Conservation (phyloP, 2,113 vertebrate genomes). For the Microcebus tavaratra region DNA sequence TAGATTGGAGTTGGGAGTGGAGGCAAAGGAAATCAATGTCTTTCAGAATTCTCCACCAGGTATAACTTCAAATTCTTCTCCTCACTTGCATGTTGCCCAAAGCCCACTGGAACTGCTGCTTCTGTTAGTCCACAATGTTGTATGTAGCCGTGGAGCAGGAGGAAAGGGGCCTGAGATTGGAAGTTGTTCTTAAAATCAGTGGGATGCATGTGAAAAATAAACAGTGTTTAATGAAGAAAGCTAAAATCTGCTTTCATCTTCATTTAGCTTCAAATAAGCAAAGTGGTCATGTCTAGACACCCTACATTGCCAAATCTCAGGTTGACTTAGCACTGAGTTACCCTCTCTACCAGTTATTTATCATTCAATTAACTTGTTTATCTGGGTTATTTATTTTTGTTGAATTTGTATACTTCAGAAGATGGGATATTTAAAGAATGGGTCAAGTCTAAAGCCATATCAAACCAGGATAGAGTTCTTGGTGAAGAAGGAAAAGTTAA, state of each 20-base stretch:
- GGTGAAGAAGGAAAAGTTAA: background rate
- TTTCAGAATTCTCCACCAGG: background rate
- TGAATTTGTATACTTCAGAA: background rate
- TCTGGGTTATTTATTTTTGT: background rate
- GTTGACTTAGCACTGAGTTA: background rate
- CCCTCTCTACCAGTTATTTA: background rate
- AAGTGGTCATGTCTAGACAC: background rate
- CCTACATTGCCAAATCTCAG: background rate
- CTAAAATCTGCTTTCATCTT: background rate
- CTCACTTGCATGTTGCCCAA: background rate
- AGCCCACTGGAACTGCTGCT: background rate
- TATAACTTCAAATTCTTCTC: background rate
- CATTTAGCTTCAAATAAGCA: background rate
- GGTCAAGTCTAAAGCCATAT: background rate
- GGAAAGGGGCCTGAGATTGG: background rate
- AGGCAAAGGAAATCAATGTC: background rate
- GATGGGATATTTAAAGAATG: background rate
- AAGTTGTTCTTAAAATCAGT: conserved; percentile 14
- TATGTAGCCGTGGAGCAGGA: background rate
- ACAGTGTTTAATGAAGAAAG: background rate
- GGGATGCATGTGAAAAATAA: background rate
- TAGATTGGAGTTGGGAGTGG: background rate
- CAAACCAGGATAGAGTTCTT: background rate
- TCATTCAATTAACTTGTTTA: background rate
- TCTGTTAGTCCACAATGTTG: background rate